A percentile compares a stretch with the other conserved stretches of the same genome.
Evolutionary conservation across 1,140 invertebrate species (phyloP).

Genomic region (Eumeta japonica): DNA sequence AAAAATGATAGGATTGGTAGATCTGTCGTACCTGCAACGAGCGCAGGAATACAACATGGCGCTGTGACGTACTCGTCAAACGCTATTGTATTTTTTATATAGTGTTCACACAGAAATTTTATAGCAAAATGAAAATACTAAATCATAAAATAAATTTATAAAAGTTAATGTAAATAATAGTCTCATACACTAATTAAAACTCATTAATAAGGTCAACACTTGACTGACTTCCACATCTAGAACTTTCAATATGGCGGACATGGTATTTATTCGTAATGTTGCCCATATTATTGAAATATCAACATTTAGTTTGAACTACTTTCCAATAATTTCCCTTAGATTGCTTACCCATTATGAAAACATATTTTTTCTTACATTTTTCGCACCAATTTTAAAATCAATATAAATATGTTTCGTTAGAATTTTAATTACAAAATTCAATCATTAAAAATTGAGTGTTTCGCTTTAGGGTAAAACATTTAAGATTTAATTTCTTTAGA

Average conservation of each 20-base stretch:
- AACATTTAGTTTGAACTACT: no score
- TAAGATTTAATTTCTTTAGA: no score
- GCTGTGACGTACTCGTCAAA: conserved; percentile 56
- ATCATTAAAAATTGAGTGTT: no score
- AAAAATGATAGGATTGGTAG: conserved; percentile 58
- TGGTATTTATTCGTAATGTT: no score
- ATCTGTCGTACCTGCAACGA: conserved; percentile 58
- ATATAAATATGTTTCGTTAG: no score
- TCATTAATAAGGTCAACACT: conserved; percentile 38
- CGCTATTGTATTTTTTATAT: conserved; percentile 23
- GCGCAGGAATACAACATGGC: conserved; percentile 60
- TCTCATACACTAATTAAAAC: conserved; percentile 26
- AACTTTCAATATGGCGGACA: conserved; percentile 57
- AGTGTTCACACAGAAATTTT: conserved; percentile 44
- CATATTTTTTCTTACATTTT: no score
- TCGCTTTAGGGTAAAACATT: no score
- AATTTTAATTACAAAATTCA: no score
- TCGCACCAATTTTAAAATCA: no score
- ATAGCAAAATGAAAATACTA: conserved; percentile 20
- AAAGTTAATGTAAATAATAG: conserved; percentile 22
- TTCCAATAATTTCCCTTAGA: no score
- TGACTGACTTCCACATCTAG: conserved; percentile 46
- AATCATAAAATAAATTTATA: conserved; percentile 24
- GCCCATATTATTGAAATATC: no score
- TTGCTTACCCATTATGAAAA: no score